A percentile compares a stretch with the other conserved stretches of the same genome.
Evolutionary conservation across 2,113 vertebrate species (phyloP).

Genomic region (Paramisgurnus dabryanus): DNA sequence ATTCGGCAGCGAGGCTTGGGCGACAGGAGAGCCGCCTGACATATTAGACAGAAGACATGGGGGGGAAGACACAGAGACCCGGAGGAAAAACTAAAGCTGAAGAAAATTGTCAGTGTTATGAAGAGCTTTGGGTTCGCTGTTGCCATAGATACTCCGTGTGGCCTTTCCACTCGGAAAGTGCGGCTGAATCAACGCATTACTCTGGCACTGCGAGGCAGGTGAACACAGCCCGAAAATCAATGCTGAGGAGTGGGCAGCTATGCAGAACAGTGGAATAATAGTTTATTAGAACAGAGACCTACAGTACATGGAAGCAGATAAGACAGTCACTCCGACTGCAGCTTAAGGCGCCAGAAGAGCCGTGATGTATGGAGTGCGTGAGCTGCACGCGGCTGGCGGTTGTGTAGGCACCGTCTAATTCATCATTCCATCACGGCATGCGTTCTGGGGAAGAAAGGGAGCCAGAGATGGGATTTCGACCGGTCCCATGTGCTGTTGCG

Average conservation of each 20-base stretch:
- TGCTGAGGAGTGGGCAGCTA: slow-evolving; percentile 31
- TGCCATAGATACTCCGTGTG: slow-evolving; percentile 57
- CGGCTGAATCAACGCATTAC: slow-evolving; percentile 44
- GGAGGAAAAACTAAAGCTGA: slow-evolving; percentile 37
- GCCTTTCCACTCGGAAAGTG: slow-evolving; percentile 47
- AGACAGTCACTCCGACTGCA: slow-evolving; percentile 31
- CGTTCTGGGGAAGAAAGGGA: slow-evolving; percentile 20
- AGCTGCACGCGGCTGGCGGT: slow-evolving; percentile 5
- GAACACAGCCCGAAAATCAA: slow-evolving; percentile 42
- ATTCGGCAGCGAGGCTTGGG: slow-evolving; percentile 38
- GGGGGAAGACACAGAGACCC: slow-evolving; percentile 39
- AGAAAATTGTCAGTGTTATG: slow-evolving; percentile 52
- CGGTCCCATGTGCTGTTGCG: not conserved
- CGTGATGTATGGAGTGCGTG: slow-evolving; percentile 23
- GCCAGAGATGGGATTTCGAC: slow-evolving; percentile 18
- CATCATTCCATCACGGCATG: slow-evolving; percentile 41
- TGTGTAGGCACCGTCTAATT: slow-evolving; percentile 31
- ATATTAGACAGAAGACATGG: slow-evolving; percentile 44
- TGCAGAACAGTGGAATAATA: slow-evolving; percentile 8
- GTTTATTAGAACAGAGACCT: not conserved
- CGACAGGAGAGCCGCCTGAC: slow-evolving; percentile 45
- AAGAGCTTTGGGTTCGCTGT: slow-evolving; percentile 47
- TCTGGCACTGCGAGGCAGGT: slow-evolving; percentile 44
- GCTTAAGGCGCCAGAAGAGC: slow-evolving; percentile 17
- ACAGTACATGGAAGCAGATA: slow-evolving; percentile 10